A percentile compares a stretch with the other conserved stretches of the same genome.
phyloP scores from a whole-genome alignment of 2,888 invertebrate genomes.

The Auanema freiburgensis region DNA sequence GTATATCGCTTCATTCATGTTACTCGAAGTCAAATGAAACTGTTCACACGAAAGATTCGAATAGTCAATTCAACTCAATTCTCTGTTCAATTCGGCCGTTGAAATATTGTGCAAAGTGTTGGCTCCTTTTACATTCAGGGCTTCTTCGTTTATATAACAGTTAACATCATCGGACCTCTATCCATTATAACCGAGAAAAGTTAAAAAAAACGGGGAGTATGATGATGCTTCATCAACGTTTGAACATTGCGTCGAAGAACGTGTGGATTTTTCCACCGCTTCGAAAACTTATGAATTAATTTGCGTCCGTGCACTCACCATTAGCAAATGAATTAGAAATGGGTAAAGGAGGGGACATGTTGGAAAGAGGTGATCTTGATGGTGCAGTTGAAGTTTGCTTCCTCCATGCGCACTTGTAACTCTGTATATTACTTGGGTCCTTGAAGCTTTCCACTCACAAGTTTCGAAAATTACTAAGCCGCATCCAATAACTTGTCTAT shows the following conservation, averaged over 20 bases:
- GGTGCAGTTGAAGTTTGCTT: conserved; percentile 28
- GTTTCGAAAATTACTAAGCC: conserved; percentile 80
- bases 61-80: no score
- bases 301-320: conserved; percentile 76
- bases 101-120: not conserved
- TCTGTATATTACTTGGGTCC: conserved; percentile 5
- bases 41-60: no score
- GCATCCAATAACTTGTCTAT: conserved; percentile 85
- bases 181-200: no score
- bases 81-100: no score
- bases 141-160: not conserved
- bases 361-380: conserved; percentile 39
- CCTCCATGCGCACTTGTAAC: no score
- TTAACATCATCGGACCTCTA: no score
- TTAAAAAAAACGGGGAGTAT: no score
- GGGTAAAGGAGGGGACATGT: conserved; percentile 72
- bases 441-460: conserved; percentile 70
- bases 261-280: conserved; percentile 81
- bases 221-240: conserved; percentile 93
- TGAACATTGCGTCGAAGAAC: conserved; percentile 96
- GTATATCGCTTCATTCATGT: no score
- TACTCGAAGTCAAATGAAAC: no score
- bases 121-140: conserved; percentile 6
- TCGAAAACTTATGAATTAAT: conserved; percentile 77
- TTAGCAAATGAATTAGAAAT: conserved; percentile 86